Percentiles rank a stretch among this genome's conserved stretches.
Evolutionary conservation across 2,113 vertebrate species (phyloP).

Genomic region (Harpagus bidentatus): DNA sequence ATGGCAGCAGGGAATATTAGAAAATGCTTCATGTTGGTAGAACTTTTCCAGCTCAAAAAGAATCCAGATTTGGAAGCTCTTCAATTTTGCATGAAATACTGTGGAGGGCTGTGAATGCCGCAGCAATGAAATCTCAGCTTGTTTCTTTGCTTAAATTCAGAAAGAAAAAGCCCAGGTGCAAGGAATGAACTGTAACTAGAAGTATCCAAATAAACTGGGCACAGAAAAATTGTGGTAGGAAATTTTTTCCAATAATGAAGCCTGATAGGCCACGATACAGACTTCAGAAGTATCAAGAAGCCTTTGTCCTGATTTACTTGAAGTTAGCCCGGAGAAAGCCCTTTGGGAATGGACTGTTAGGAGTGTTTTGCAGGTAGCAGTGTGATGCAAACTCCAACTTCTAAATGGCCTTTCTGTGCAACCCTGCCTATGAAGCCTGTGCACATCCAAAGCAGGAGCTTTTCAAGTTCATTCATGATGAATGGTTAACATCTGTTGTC

Average conservation of each 20-base stretch:
- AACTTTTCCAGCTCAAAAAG: not conserved
- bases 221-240: not conserved
- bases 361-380: not conserved
- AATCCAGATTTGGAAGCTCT: not conserved
- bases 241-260: not conserved
- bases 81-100: slow-evolving; percentile 9
- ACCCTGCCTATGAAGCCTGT: not conserved
- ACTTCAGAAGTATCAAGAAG: not conserved
- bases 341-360: not conserved
- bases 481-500: not conserved
- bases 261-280: not conserved
- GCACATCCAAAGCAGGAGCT: not conserved
- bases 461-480: not conserved
- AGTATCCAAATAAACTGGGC: not conserved
- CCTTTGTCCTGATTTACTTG: not conserved
- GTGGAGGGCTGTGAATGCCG: not conserved
- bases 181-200: not conserved
- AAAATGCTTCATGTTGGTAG: not conserved
- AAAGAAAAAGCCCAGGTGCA: not conserved
- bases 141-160: not conserved
- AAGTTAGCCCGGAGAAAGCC: not conserved
- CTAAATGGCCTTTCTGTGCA: not conserved
- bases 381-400: not conserved
- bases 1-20: not conserved
- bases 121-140: not conserved